These are phyloP conservation scores for Scolopax mira DNA, from an alignment of 2,113 vertebrate species.

Conservation along the genomic window DNA sequence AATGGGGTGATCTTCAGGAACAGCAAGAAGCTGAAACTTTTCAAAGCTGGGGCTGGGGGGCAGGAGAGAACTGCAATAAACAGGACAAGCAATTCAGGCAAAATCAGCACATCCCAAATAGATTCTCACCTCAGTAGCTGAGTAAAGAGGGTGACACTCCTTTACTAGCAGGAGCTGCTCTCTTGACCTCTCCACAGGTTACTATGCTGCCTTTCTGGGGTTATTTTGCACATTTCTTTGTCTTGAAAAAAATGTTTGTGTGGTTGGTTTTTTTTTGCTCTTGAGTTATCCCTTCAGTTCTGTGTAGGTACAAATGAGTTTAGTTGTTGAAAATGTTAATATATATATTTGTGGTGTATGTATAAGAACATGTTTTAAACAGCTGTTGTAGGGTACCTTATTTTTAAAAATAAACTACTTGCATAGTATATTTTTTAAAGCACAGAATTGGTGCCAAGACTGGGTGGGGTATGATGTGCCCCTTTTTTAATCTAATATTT, in stretches of 20 bases:
- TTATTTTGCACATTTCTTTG: constrained; percentile 62
- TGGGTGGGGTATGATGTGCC: constrained; percentile 48
- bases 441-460: constrained; percentile 78
- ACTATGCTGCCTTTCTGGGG: constrained; percentile 55
- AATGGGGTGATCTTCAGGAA: not conserved
- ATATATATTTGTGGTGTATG: constrained; percentile 77
- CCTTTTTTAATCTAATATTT: constrained; percentile 56
- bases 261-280: constrained; percentile 49
- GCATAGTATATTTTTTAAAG: constrained; percentile 76
- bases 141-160: constrained; percentile 38
- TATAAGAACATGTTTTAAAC: constrained; percentile 72
- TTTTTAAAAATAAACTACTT: constrained; percentile 69
- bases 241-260: constrained; percentile 60
- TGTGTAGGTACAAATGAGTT: constrained; percentile 80
- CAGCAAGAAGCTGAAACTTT: not conserved
- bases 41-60: not conserved
- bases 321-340: constrained; percentile 82
- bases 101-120: constrained; percentile 63
- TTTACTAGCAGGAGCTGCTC: constrained; percentile 48
- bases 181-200: constrained; percentile 18
- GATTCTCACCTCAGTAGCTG: constrained; percentile 46
- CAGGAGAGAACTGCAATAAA: not conserved
- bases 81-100: constrained; percentile 15
- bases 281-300: constrained; percentile 59
- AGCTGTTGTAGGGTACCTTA: constrained; percentile 81